Evolutionary conservation across 2,888 invertebrate species (phyloP).

Genomic region (Hermaeophaga mercurialis): DNA sequence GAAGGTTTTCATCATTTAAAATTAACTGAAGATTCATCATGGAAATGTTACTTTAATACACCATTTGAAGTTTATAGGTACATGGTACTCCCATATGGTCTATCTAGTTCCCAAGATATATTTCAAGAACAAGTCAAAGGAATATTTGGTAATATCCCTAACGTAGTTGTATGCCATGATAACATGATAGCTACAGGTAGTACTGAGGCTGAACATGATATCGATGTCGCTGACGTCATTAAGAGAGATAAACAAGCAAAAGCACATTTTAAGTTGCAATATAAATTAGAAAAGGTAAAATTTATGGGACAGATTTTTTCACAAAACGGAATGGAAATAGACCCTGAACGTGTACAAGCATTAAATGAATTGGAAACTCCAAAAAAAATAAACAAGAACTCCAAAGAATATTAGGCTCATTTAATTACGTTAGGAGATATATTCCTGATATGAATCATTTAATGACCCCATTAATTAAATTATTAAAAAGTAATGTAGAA

Average conservation of each 20-base stretch:
- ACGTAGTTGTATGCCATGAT: neutral
- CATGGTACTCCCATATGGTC: neutral
- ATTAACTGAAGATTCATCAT: neutral
- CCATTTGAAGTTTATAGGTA: neutral
- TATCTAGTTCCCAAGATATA: neutral
- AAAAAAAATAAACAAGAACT: neutral
- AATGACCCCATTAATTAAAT: conserved; percentile 24
- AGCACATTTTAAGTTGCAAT: conserved; percentile 9
- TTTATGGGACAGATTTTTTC: conserved; percentile 18
- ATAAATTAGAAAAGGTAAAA: conserved; percentile 1
- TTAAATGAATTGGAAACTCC: neutral
- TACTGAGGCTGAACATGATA: neutral
- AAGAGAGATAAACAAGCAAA: neutral
- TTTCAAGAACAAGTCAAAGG: neutral
- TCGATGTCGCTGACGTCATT: neutral
- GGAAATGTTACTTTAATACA: neutral
- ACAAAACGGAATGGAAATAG: conserved; percentile 7
- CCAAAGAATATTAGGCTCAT: neutral
- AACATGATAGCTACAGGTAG: neutral
- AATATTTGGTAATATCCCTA: too few species aligned
- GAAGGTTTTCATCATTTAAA: neutral
- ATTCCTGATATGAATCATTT: conserved; percentile 23
- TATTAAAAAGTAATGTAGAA: conserved; percentile 34
- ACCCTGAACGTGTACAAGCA: conserved; percentile 7
- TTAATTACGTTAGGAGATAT: neutral